Conservation (phyloP, 2,888 invertebrate species). For the Cataglyphis albicans region DNA sequence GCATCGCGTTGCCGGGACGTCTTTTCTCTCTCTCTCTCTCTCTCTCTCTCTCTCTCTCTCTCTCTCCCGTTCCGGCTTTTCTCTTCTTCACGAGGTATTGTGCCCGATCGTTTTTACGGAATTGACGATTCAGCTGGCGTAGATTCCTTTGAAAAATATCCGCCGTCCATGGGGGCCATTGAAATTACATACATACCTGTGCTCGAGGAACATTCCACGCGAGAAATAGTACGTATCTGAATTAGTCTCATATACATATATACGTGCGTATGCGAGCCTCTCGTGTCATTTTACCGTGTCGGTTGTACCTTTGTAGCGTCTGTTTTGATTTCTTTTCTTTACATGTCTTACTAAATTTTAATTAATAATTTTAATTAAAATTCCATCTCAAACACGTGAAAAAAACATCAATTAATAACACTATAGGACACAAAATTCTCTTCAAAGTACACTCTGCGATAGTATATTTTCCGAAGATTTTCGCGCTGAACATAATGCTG, state of each 20-base stretch:
- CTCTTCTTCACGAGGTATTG: slow-evolving; percentile 47
- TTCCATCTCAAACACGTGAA: neutral
- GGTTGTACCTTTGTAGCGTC: neutral
- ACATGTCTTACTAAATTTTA: neutral
- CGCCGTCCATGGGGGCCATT: slow-evolving; percentile 44
- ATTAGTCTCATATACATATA: neutral
- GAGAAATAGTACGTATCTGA: slow-evolving; percentile 40
- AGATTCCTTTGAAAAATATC: slow-evolving; percentile 67
- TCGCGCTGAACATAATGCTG: no score
- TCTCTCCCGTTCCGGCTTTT: slow-evolving; percentile 1
- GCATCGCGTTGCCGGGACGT: slow-evolving; percentile 32
- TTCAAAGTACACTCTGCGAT: no score
- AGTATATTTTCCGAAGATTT: no score
- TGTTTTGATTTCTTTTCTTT: neutral
- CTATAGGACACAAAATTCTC: no score
- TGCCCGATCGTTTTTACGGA: slow-evolving; percentile 49
- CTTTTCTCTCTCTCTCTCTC: neutral
- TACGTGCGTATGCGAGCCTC: neutral
- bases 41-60: no score
- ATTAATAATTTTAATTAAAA: neutral
- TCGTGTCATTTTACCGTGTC: neutral
- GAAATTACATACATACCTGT: slow-evolving; percentile 41
- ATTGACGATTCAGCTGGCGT: slow-evolving; percentile 71
- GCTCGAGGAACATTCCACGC: slow-evolving; percentile 45
- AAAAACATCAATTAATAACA: neutral